These are phyloP conservation scores for Echiichthys vipera DNA, from an alignment of 2,797 vertebrate species.

Conservation along the genomic window DNA sequence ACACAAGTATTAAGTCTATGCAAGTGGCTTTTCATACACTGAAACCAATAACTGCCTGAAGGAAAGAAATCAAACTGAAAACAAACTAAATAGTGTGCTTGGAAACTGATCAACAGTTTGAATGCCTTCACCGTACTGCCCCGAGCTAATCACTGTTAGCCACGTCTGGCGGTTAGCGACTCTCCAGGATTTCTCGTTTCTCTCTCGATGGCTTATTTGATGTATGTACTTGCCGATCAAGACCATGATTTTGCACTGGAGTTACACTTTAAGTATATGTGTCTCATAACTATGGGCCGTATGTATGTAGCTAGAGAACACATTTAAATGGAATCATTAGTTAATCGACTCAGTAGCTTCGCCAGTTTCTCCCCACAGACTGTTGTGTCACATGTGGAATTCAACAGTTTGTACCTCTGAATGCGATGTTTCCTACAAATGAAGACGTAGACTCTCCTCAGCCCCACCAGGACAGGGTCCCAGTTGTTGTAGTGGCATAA, in stretches of 20 bases:
- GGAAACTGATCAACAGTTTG: neutral
- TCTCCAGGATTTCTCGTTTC: no score
- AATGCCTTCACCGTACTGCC: no score
- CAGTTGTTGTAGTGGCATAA: slow-evolving; percentile 98
- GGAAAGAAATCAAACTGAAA: neutral
- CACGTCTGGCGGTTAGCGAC: no score
- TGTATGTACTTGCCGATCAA: no score
- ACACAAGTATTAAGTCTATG: neutral
- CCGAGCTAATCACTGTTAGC: no score
- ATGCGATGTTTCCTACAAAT: slow-evolving; percentile 93
- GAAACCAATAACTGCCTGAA: neutral
- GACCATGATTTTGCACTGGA: no score
- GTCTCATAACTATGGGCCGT: neutral
- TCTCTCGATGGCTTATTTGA: no score
- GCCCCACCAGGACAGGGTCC: slow-evolving; percentile 95
- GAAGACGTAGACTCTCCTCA: slow-evolving; percentile 93
- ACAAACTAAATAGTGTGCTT: neutral
- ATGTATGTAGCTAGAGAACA: neutral
- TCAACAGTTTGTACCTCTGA: slow-evolving; percentile 84
- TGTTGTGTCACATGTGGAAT: neutral
- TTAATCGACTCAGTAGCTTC: neutral
- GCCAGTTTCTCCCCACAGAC: neutral
- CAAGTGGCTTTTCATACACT: neutral
- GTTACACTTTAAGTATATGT: neutral
- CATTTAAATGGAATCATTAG: no score